Evolutionary conservation across 2,888 invertebrate genomes (phyloP).

Genomic region (Parnassius glacialis): DNA sequence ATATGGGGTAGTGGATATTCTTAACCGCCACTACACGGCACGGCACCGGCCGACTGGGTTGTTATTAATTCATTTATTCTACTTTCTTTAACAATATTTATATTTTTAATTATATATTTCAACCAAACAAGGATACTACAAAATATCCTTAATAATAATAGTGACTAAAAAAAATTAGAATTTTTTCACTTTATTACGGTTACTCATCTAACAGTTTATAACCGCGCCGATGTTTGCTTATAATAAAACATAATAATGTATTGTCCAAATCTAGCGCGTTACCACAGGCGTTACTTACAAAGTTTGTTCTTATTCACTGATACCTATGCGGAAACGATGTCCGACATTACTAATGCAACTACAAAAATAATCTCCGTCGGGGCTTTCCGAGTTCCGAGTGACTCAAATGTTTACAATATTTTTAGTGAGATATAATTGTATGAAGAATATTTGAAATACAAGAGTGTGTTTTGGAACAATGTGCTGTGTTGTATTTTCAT

Average conservation of each 20-base stretch:
- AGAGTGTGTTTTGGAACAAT: too few species aligned
- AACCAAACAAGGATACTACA: too few species aligned
- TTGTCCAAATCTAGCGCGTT: conserved; percentile 3
- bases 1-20: too few species aligned
- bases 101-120: too few species aligned
- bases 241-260: not conserved
- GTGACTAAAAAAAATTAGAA: not conserved
- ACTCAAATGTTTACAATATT: conserved; percentile 25
- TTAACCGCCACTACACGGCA: too few species aligned
- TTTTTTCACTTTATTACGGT: not conserved
- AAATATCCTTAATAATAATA: too few species aligned
- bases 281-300: not conserved
- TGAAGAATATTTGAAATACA: not conserved
- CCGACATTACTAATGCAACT: conserved; percentile 19
- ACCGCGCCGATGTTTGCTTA: too few species aligned
- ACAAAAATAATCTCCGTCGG: conserved; percentile 20
- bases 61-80: too few species aligned
- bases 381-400: conserved; percentile 23
- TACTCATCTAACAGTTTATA: too few species aligned
- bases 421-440: conserved; percentile 10
- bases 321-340: conserved; percentile 20
- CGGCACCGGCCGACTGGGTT: too few species aligned
- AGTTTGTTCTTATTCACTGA: conserved; percentile 12
- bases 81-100: too few species aligned
- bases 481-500: too few species aligned